Base-by-base conservation (phyloP, 2,797 vertebrate genomes). In the Mionectes olivaceus region DNA sequence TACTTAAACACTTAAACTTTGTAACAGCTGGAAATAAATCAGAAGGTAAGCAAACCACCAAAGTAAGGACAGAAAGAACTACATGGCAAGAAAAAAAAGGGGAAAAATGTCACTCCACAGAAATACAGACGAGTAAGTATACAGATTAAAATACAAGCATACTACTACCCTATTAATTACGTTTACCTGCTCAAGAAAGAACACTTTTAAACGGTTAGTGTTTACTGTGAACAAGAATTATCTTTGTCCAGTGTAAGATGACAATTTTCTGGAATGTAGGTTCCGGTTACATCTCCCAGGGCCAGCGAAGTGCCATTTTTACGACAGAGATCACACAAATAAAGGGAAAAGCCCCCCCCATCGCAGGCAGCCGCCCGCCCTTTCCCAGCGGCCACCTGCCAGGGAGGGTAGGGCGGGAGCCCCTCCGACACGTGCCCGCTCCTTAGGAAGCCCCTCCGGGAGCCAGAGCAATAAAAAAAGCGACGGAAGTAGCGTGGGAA, bases 291-390 rank as follows among this genome's bases (percentile, higher is more conserved):
- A 5, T 0, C 2, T 21, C 47, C 13, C 4, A 15, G 19, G 4
- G 3, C 9, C 9, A 17, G 7, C 3, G 8, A n/a, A 55, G 15
- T 0, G 8, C 2, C 17, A 6, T 5, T 55, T 74, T 53, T 17
- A 19, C 0, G 2, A 13, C 2, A 23, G 6, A 5, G 6, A 41
- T 21, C 0, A 8, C 1, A 9, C 19, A 3, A 0, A 2, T 0
- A 7, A 21, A 57, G 11, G 16, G 7, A 55, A 11, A 3, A 19
- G 13, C 85, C 32, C 1, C 37, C 39, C 39, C 39, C 39, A 39
- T 13, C 13, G 25, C 6, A 11, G 53, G 47, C 46, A 24, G 67
- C 59, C 24, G 52, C 79, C 43, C 32, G 37, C 10, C 68, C 49
- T 50, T 50, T 11, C 16, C 21, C 12, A 37, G 15, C 16, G 25